Evolutionary conservation across 1,140 invertebrate genomes (phyloP).

Genomic region (Drosophila trapezifrons): DNA sequence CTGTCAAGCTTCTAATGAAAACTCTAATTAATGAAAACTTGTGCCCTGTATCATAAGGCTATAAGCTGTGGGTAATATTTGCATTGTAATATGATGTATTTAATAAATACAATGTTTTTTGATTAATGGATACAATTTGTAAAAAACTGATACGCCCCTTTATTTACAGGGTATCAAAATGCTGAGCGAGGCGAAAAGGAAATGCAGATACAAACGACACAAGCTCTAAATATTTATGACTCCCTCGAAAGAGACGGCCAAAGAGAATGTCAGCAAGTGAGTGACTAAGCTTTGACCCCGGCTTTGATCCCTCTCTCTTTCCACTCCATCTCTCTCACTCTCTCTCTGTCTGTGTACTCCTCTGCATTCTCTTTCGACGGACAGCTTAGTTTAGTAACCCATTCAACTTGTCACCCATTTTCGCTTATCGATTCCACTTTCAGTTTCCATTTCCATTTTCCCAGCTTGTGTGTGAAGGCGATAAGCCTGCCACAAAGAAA

Average conservation of each 20-base stretch:
- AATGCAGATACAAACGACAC: conserved; percentile 5
- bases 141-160: no score
- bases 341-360: neutral
- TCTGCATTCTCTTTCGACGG: neutral
- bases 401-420: conserved; percentile 83
- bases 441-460: conserved; percentile 35
- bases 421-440: conserved; percentile 48
- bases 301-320: neutral
- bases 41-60: no score
- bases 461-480: conserved; percentile 5
- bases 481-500: conserved; percentile 18
- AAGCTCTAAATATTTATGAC: conserved; percentile 22
- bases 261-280: conserved; percentile 25
- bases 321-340: neutral
- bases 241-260: conserved; percentile 22
- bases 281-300: conserved; percentile 40
- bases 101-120: no score
- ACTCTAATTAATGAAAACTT: no score
- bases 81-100: no score
- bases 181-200: conserved; percentile 4
- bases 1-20: no score
- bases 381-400: conserved; percentile 52
- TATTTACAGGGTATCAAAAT: conserved; percentile 2
- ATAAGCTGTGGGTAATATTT: no score
- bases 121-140: no score